Conservation (phyloP, 2,797 vertebrate species). For the Ceyx erithaca region DNA sequence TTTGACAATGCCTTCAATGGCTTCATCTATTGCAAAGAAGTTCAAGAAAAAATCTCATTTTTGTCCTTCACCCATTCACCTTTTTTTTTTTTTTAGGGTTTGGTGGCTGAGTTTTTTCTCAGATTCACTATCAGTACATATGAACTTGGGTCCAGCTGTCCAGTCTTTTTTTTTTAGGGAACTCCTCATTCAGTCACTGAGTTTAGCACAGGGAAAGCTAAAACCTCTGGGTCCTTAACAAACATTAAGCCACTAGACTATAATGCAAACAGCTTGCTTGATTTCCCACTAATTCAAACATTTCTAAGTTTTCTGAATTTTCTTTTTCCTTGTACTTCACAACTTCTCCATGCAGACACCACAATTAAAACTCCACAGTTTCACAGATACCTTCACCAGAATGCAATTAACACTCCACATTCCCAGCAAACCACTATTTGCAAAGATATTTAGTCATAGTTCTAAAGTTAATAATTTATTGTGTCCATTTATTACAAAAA, state of each 20-base stretch:
- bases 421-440: slow-evolving; percentile 11
- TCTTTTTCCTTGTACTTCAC: not conserved
- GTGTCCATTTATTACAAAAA: slow-evolving; percentile 44
- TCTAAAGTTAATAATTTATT: slow-evolving; percentile 58
- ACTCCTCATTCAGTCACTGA: not conserved
- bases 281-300: not conserved
- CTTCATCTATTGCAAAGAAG: not conserved
- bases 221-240: not conserved
- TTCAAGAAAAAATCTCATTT: not conserved
- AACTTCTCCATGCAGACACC: not conserved
- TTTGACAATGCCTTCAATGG: not conserved
- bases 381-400: not conserved
- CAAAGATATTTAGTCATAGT: slow-evolving; percentile 7
- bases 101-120: too few relatives aligned
- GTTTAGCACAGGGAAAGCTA: not conserved
- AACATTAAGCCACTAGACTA: not conserved
- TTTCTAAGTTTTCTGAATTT: not conserved
- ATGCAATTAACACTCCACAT: not conserved
- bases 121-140: not conserved
- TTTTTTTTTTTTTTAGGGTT: not conserved
- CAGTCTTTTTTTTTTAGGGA: not conserved
- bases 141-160: not conserved
- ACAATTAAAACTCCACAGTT: not conserved
- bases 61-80: not conserved
- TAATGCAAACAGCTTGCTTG: not conserved